Evolutionary conservation across 2,113 vertebrate genomes (phyloP), one percentile per base, ranked within the genome.

Genomic region (Anarhynchus alexandrinus): DNA sequence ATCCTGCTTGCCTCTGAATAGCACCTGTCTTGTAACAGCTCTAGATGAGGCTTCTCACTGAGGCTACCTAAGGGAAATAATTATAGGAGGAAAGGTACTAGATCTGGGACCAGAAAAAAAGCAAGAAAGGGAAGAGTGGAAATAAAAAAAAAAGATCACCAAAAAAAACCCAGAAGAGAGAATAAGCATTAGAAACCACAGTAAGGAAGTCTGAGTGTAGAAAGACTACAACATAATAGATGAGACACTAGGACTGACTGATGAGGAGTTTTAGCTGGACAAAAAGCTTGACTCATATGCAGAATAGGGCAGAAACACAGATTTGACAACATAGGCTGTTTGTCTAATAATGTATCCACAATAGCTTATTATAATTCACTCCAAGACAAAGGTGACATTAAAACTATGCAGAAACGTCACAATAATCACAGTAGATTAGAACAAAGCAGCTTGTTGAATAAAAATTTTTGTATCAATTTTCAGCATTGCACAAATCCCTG

Each of bases 201-300:
- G 51, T n/a, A 73, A 84, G 40, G 49, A 83, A 65, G 25, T 47
- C 2, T 62, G 57, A 81, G 38, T 43, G 77, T 29, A 1, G 12
- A 86, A 66, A 52, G 4, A 82, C 16, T 23, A 82, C 34, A 76
- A 2, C 2, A 5, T 49, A 92, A 54, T 7, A 79, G 45, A 61
- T 2, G 4, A 57, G 59, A 58, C 26, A 80, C 20, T 54, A 47
- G 10, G 61, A 77, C 34, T 38, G 40, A 70, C 14, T 17, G 22
- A 26, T 34, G 25, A 51, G 49, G 47, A 84, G 34, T 71, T 86
- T 76, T 58, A 84, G 21, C 3, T 18, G 11, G 27, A 90, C 54
- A 73, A 70, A 89, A 82, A n/a, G 43, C n/a, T 74, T 2, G 0
- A 49, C 5, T 7, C 15, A 27, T 38, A 38, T 0, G 14, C 0